phyloP scores from a whole-genome alignment of 2,888 invertebrate species.

The Leptopilina drosophilae region DNA sequence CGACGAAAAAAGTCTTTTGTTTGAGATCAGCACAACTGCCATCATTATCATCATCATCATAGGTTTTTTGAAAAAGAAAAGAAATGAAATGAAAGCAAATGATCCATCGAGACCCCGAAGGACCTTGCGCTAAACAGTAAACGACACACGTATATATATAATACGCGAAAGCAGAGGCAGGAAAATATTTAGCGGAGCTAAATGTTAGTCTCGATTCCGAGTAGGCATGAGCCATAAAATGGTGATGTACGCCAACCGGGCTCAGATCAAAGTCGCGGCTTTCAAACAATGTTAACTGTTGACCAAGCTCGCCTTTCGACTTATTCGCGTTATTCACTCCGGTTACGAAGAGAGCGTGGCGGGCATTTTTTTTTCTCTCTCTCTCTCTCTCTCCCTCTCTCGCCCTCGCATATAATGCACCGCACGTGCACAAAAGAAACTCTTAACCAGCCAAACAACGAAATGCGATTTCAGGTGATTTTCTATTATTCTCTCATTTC shows the following conservation, averaged over 20 bases:
- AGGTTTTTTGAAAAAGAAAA: not conserved
- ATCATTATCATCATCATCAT: too few relatives aligned
- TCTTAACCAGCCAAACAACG: conserved; percentile 62
- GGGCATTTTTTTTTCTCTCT: conserved; percentile 6
- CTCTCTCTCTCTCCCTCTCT: too few relatives aligned
- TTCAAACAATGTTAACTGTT: conserved; percentile 75
- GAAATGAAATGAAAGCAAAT: conserved; percentile 24
- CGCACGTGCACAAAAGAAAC: conserved; percentile 62
- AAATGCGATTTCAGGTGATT: conserved; percentile 67
- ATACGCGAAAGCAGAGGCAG: conserved; percentile 49
- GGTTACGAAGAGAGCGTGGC: conserved; percentile 56
- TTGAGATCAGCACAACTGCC: too few relatives aligned
- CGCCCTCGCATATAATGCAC: conserved; percentile 54
- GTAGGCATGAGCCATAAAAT: conserved; percentile 71
- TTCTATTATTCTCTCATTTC: not conserved
- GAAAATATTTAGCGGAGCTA: conserved; percentile 59
- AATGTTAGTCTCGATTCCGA: conserved; percentile 60
- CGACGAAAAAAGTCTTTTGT: not conserved
- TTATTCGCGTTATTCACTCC: conserved; percentile 46
- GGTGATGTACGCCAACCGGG: conserved; percentile 71
- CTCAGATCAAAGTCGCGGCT: conserved; percentile 75
- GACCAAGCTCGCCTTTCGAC: conserved; percentile 49
- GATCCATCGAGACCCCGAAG: conserved; percentile 49
- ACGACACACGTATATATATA: conserved; percentile 37
- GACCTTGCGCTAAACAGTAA: conserved; percentile 62